These are phyloP conservation scores for Cariama cristata DNA, from an alignment of 2,113 vertebrate genomes.

Conservation along the genomic window DNA sequence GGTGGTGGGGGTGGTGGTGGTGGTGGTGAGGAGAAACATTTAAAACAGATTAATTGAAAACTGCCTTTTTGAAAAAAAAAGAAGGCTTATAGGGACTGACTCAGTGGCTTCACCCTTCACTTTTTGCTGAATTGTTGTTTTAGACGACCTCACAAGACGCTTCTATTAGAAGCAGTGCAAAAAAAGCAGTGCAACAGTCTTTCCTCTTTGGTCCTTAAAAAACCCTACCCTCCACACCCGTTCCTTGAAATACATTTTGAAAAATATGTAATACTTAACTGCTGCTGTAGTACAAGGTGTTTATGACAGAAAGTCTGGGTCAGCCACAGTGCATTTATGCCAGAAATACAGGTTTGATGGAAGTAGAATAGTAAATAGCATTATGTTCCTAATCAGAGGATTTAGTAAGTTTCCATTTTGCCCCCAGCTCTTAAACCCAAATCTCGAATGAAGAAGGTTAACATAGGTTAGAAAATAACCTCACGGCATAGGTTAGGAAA, in stretches of 20 bases:
- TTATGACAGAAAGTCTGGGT: background rate
- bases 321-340: background rate
- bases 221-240: background rate
- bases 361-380: background rate
- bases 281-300: background rate
- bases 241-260: conserved; percentile 29
- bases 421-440: background rate
- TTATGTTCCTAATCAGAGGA: background rate
- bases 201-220: background rate
- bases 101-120: conserved; percentile 8
- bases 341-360: background rate
- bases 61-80: conserved; percentile 41
- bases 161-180: conserved; percentile 52
- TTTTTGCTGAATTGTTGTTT: conserved; percentile 73
- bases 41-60: conserved; percentile 71
- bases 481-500: background rate
- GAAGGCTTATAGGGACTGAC: conserved; percentile 15
- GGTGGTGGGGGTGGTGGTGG: no score
- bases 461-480: background rate
- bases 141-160: conserved; percentile 71
- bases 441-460: background rate
- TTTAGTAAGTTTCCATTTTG: background rate
- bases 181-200: background rate
- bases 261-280: conserved; percentile 1
- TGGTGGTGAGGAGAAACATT: conserved; percentile 65